These are phyloP conservation scores for Dusona sp. DNA, from an alignment of 2,888 invertebrate species.

Conservation along the genomic window DNA sequence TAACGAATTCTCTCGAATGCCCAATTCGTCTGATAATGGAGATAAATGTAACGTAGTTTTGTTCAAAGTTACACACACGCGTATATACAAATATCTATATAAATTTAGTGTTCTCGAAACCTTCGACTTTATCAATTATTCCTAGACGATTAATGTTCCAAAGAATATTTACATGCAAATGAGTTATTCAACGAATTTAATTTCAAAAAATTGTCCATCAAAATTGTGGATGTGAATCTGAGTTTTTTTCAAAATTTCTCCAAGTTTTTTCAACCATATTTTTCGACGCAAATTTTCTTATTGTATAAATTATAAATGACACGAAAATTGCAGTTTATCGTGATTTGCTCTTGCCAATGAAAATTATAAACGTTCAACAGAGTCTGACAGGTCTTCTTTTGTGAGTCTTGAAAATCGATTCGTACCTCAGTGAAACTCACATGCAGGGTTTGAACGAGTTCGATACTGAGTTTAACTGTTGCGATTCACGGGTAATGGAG, in stretches of 20 bases:
- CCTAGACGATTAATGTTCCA: not conserved
- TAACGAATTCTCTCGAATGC: conserved; percentile 73
- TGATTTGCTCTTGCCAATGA: conserved; percentile 11
- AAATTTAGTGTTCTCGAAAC: not conserved
- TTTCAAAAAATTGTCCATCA: too few species aligned
- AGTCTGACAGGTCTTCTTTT: conserved; percentile 1
- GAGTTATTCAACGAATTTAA: too few species aligned
- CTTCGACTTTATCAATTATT: not conserved
- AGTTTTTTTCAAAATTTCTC: not conserved
- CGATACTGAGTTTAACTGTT: conserved; percentile 33
- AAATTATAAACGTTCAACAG: conserved; percentile 20
- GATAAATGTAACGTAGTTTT: conserved; percentile 42
- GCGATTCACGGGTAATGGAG: conserved; percentile 50
- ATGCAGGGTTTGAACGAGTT: conserved; percentile 25
- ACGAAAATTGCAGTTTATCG: conserved; percentile 25
- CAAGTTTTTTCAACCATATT: not conserved
- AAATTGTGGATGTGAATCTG: not conserved
- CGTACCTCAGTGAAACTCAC: conserved; percentile 25
- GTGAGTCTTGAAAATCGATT: conserved; percentile 6
- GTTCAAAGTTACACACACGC: not conserved
- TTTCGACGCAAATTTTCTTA: not conserved
- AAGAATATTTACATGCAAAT: not conserved
- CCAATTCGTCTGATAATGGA: conserved; percentile 49
- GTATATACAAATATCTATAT: not conserved
- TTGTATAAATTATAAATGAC: conserved; percentile 18